phyloP scores from a whole-genome alignment of 2,113 vertebrate species.

The Indri indri region DNA sequence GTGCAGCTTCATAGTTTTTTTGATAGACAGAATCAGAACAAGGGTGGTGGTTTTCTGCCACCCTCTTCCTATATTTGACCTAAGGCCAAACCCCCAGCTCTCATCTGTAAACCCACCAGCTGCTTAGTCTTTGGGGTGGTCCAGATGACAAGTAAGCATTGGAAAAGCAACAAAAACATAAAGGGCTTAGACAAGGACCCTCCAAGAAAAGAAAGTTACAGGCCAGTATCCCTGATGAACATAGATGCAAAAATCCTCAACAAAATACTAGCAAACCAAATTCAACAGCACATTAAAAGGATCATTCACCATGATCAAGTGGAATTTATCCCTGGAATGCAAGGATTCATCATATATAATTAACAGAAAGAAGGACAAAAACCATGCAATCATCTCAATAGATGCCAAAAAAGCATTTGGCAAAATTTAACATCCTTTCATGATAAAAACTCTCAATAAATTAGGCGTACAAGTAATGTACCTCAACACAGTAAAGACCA shows the following conservation, averaged over 20 bases:
- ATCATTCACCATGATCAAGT: background rate
- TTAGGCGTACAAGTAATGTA: background rate
- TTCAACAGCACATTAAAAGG: background rate
- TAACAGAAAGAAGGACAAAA: background rate
- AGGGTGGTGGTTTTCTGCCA: background rate
- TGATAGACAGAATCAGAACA: background rate
- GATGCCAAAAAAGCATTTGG: background rate
- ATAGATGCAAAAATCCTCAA: background rate
- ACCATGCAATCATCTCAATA: background rate
- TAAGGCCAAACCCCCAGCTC: background rate
- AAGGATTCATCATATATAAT: background rate
- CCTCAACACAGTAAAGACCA: background rate
- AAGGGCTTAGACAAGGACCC: background rate
- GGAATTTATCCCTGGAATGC: background rate
- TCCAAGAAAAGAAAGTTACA: background rate
- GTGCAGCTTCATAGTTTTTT: background rate
- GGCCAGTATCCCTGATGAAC: background rate
- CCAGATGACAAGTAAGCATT: background rate
- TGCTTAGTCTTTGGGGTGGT: background rate
- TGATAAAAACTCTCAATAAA: background rate
- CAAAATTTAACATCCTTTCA: background rate
- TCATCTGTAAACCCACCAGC: background rate
- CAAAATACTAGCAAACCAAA: background rate
- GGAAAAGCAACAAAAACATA: background rate
- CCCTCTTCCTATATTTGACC: background rate